These are phyloP conservation scores for Neomonachus schauinslandi DNA, from an alignment of 2,113 vertebrate genomes.

Conservation along the genomic window DNA sequence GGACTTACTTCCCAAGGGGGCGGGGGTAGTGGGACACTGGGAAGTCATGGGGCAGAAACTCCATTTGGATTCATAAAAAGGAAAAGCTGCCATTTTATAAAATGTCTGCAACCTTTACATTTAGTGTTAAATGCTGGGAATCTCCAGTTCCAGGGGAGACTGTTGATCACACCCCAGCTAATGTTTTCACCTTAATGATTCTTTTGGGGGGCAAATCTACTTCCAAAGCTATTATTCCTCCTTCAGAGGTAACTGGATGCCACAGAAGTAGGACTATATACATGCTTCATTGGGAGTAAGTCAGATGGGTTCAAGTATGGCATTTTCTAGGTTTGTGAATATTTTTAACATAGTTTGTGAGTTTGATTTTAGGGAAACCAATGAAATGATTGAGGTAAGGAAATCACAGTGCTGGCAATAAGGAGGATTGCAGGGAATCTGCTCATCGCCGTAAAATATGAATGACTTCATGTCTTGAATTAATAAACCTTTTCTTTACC, in stretches of 20 bases:
- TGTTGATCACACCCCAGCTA: not conserved
- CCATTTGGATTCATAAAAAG: not conserved
- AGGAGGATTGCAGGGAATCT: not conserved
- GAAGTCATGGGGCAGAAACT: not conserved
- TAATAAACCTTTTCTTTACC: no score
- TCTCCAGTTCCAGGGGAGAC: not conserved
- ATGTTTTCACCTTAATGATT: not conserved
- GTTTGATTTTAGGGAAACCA: not conserved
- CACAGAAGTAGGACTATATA: not conserved
- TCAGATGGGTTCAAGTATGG: not conserved
- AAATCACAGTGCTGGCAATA: not conserved
- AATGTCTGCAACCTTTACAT: not conserved
- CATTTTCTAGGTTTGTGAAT: not conserved
- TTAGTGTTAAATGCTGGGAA: not conserved
- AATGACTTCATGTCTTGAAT: not conserved
- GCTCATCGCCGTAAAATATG: no score
- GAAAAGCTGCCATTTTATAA: not conserved
- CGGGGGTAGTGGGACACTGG: rapidly evolving
- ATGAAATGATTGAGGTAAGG: not conserved
- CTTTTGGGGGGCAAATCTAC: not conserved
- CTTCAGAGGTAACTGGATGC: not conserved
- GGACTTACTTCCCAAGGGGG: not conserved
- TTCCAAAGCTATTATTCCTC: not conserved
- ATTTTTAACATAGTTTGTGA: not conserved
- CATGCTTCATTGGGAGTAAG: not conserved